Percentiles rank a stretch among this genome's conserved stretches.
Evolutionary conservation across 53 echinoderm and acorn worm species (phyloP).

Genomic region (Holothuria scabra): DNA sequence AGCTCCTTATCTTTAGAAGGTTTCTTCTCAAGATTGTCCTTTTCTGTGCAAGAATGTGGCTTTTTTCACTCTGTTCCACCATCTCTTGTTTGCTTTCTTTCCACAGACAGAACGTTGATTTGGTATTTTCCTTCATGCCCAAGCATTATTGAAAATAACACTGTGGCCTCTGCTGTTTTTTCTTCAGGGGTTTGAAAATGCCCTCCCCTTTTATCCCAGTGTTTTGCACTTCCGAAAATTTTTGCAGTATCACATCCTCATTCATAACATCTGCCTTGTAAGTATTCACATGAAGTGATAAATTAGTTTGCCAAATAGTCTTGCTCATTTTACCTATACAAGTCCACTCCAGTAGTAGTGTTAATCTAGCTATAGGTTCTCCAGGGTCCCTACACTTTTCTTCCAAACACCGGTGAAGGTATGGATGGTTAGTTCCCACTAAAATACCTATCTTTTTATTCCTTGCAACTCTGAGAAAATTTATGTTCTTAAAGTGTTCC

Average conservation of each 20-base stretch:
- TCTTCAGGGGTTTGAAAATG: background rate
- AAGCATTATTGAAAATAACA: background rate
- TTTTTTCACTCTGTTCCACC: background rate
- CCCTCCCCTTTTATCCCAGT: background rate
- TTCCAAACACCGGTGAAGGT: background rate
- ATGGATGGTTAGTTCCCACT: conserved; percentile 3
- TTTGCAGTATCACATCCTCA: background rate
- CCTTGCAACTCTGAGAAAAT: background rate
- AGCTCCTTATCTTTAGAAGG: conserved; percentile 1
- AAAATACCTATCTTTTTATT: conserved; percentile 4
- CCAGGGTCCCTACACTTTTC: background rate
- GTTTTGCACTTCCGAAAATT: conserved; percentile 13
- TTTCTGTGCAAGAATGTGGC: background rate
- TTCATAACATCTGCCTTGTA: background rate
- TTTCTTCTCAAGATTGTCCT: conserved; percentile 18
- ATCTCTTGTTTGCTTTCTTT: conserved; percentile 1
- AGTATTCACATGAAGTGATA: background rate
- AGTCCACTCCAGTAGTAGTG: conserved; percentile 33
- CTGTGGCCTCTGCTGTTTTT: background rate
- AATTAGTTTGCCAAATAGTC: background rate
- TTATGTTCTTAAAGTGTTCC: conserved; percentile 1
- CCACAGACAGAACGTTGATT: conserved; percentile 1
- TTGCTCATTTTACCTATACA: conserved; percentile 10
- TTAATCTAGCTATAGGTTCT: conserved; percentile 32
- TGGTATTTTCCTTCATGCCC: background rate